Conservation (phyloP, 2,113 vertebrate species). For the Chelonoidis abingdonii region DNA sequence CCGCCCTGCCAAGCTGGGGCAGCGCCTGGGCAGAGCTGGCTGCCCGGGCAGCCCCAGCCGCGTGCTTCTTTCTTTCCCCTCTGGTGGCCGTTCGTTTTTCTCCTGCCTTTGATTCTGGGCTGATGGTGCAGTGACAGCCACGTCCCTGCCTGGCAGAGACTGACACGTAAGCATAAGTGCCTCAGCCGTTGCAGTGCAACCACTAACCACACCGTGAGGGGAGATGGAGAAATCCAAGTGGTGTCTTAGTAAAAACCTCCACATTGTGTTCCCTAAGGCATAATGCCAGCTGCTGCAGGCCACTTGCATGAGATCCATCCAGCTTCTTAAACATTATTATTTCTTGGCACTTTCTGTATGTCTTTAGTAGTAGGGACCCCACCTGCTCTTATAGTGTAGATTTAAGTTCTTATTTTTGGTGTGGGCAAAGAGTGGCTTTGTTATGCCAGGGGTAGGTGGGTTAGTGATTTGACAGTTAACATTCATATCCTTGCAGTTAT, state of each 20-base stretch:
- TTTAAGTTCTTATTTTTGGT: too few species aligned
- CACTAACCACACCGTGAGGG: not conserved
- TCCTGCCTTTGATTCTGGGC: not conserved
- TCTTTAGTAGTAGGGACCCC: not conserved
- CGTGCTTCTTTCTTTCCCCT: not conserved
- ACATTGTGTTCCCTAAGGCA: not conserved
- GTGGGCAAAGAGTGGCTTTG: too few species aligned
- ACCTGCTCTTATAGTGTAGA: not conserved
- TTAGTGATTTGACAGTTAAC: not conserved
- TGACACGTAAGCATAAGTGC: conserved; percentile 88
- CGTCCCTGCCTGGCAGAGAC: not conserved
- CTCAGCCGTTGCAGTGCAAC: conserved; percentile 9
- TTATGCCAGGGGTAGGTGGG: too few species aligned
- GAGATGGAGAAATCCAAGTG: not conserved
- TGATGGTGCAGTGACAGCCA: not conserved
- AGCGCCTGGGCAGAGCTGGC: too few species aligned
- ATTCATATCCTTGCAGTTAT: not conserved
- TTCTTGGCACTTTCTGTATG: not conserved
- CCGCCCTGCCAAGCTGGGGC: too few species aligned
- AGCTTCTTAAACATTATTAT: not conserved
- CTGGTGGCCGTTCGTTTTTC: not conserved
- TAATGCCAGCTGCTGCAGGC: not conserved
- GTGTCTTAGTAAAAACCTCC: not conserved
- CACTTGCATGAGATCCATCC: not conserved
- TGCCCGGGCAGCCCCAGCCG: too few species aligned